A percentile compares a stretch with the other conserved stretches of the same genome.
Evolutionary conservation across 2,113 vertebrate species (phyloP).

Genomic region (Promerops cafer): DNA sequence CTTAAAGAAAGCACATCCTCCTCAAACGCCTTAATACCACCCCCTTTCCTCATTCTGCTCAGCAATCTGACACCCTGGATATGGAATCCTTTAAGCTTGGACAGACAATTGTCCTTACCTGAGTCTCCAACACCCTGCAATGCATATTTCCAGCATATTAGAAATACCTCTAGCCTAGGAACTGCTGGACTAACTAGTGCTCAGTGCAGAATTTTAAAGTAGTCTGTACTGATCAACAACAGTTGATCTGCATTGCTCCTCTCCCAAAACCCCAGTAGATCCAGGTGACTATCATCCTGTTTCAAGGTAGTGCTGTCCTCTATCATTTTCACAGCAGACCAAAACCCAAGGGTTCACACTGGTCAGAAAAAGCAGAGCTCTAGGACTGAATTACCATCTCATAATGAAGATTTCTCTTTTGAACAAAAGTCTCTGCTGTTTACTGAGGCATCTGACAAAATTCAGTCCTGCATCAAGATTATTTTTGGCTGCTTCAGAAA

Average conservation of each 20-base stretch:
- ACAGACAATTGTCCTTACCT: not conserved
- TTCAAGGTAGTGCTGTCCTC: not conserved
- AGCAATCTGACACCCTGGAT: not conserved
- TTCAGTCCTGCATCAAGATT: not conserved
- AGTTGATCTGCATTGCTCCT: not conserved
- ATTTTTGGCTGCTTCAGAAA: not conserved
- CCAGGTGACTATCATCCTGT: not conserved
- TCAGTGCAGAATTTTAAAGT: not conserved
- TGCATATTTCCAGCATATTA: not conserved
- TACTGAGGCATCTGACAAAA: not conserved
- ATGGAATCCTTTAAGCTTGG: not conserved
- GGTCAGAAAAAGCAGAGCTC: not conserved
- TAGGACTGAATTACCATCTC: not conserved
- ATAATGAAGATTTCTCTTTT: not conserved
- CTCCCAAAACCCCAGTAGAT: not conserved
- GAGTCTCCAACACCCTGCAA: not conserved
- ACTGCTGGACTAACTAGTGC: not conserved
- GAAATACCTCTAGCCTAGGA: not conserved
- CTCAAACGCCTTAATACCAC: not conserved
- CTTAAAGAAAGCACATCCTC: not conserved
- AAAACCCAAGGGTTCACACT: not conserved
- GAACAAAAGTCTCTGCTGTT: not conserved
- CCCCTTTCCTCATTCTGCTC: not conserved
- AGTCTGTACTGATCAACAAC: not conserved
- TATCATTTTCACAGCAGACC: not conserved